phyloP scores from a whole-genome alignment of 2,797 vertebrate species.

The Chloroceryle amazona region DNA sequence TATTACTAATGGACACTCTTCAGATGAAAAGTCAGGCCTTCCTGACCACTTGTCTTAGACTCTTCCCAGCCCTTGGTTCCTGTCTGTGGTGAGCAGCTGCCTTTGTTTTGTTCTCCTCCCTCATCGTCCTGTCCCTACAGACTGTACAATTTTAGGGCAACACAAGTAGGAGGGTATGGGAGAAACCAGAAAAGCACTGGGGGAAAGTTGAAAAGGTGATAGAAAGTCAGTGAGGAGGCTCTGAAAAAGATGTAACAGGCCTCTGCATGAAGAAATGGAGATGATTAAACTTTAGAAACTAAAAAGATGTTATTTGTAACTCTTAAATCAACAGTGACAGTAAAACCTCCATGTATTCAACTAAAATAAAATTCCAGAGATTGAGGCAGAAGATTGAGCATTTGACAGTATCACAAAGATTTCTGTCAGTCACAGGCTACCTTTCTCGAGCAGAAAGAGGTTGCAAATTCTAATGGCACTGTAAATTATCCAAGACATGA shows the following conservation, averaged over 20 bases:
- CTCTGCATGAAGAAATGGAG: background rate
- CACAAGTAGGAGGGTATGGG: background rate
- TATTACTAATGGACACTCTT: background rate
- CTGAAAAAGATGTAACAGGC: background rate
- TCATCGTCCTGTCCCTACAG: fast-evolving
- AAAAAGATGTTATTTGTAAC: background rate
- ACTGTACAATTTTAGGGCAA: background rate
- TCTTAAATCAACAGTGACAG: constrained; percentile 10
- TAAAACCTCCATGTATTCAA: background rate
- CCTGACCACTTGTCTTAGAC: background rate
- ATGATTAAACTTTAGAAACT: background rate
- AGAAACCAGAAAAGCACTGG: background rate
- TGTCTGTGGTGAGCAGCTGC: background rate
- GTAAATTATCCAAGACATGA: background rate
- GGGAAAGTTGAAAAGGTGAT: background rate
- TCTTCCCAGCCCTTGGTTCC: background rate
- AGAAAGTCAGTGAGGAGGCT: background rate
- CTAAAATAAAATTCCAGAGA: background rate
- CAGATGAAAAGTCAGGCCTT: background rate
- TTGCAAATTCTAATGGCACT: background rate
- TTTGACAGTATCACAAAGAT: background rate
- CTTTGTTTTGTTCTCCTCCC: background rate
- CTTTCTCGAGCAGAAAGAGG: background rate
- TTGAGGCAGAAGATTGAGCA: background rate
- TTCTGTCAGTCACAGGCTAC: background rate